Base-by-base conservation (phyloP, 2,888 invertebrate genomes). In the Diadegma fenestrale region DNA sequence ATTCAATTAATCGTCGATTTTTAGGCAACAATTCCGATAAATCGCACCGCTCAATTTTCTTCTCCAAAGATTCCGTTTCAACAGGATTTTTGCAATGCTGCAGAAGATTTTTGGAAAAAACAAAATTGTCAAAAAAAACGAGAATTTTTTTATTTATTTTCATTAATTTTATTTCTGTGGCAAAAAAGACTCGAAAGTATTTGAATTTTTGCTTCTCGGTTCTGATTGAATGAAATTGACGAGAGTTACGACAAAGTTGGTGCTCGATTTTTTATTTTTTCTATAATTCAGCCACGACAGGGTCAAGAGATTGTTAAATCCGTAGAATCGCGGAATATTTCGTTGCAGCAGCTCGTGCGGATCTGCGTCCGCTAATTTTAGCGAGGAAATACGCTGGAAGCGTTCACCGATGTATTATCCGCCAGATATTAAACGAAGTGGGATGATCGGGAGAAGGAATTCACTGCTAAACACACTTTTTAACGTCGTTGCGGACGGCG, bases 381-480 rank as follows among this genome's bases (percentile, higher is more conserved):
- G 54, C 61, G 43, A 33, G 51, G 26, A 17, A 17, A 14, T 81
- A 19, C 54, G 78, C 61, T 86, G 86, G 87, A 43, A 75, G 68
- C 68, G 68, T 61, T 72, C 87, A 1, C 73, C 72, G 45, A 80
- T 19, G 48, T 88, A 85, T 76, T 66, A 66, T 61, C 22, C 54
- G 19, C 17, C 77, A 22, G 75, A 33, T 1, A 22, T 17, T 8
- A 45, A 66, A 58, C 81, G 82, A n/a, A 33, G n/a, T 64, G 58
- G 72, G 81, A 51, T 33, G 72, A 45, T 41, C 33, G 66, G 76
- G 33, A 79, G 64, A 84, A 63, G 68, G 22, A 61, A 61, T 37
- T 64, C 85, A 37, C 33, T 88, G 54, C 45, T 88, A 33, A 85
- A 86, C 51, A 63, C 78, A 66, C 41, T 88, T 66, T 61, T 80